Base-by-base conservation (phyloP, 2,113 vertebrate genomes). In the Daubentonia madagascariensis region DNA sequence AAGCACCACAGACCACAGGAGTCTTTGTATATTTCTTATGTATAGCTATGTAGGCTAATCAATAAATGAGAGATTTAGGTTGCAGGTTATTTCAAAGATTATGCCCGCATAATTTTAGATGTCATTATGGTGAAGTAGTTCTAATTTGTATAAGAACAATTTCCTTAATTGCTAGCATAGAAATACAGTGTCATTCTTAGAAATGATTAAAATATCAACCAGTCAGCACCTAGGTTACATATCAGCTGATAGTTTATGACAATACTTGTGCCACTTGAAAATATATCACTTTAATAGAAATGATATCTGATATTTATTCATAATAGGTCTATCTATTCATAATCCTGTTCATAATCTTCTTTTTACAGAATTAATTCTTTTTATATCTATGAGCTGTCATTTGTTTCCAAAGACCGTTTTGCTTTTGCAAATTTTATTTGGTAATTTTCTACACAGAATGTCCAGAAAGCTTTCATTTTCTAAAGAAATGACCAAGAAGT, bases 291-390 rank as follows among this genome's bases (percentile, higher is more conserved):
- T 94, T 70, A 52, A 65, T 79, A 63, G 35, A 84, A 84, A 85
- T 63, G 12, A 50, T 22, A 70, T 75, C 4, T 79, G 32, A 50
- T 35, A 12, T 3, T 14, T 76, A 45, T 76, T 76, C 13, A 76
- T 76, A 48, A 75, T 48, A 48, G 43, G 12, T 12, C 2, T 72
- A 5, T 85, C 5, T 54, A 35, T 70, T 89, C 20, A 37, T 50
- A 92, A 84, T 92, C 14, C 8, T 80, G 1, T 63, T 85, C 16
- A 84, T 18, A 87, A 40, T 67, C 13, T 85, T 72, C 48, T 84
- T 95, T 50, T 94, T n/a, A 91, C 83, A 1, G 85, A 72, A 61
- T 65, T 92, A 93, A 94, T 16, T 85, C 68, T 95, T 97, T 16
- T 45, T 81, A 16, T 37, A 48, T 81, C 50, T 91, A 25, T 90